Percentiles rank a stretch among this genome's conserved stretches.
phyloP scores from a whole-genome alignment of 2,797 vertebrate species.

The Pelochelys cantorii region DNA sequence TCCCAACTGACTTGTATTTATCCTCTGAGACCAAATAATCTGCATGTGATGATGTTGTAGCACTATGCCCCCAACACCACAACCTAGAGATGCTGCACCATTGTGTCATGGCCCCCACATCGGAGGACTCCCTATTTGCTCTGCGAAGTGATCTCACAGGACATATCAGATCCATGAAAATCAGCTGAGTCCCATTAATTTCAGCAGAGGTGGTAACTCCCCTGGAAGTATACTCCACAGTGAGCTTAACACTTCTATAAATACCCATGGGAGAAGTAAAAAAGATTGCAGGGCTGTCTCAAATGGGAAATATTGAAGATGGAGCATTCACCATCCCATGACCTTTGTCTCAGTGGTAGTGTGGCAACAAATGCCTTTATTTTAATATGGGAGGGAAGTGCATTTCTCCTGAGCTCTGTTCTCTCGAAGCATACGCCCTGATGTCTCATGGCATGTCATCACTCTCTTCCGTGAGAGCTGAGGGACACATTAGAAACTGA shows the following conservation, averaged over 20 bases:
- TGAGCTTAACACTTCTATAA: not conserved
- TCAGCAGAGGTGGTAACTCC: not conserved
- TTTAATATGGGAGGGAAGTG: not conserved
- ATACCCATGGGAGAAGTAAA: not conserved
- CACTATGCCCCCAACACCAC: not conserved
- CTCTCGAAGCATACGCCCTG: not conserved
- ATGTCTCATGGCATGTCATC: not conserved
- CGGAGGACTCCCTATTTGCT: not conserved
- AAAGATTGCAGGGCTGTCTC: not conserved
- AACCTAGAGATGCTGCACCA: not conserved
- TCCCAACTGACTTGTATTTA: not conserved
- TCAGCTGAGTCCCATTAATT: not conserved
- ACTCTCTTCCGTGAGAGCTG: not conserved
- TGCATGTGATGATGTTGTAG: not conserved
- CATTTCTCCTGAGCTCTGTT: not conserved
- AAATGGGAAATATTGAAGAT: not conserved
- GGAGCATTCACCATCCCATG: not conserved
- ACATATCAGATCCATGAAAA: not conserved
- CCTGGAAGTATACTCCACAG: not conserved
- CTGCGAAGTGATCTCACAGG: not conserved
- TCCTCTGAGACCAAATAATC: not conserved
- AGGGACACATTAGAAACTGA: slow-evolving; percentile 26
- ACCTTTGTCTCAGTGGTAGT: not conserved
- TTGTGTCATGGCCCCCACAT: not conserved
- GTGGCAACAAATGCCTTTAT: not conserved